Evolutionary conservation across 2,888 invertebrate species (phyloP), one percentile per base, ranked within the genome.

Genomic region (Diloba caeruleocephala): DNA sequence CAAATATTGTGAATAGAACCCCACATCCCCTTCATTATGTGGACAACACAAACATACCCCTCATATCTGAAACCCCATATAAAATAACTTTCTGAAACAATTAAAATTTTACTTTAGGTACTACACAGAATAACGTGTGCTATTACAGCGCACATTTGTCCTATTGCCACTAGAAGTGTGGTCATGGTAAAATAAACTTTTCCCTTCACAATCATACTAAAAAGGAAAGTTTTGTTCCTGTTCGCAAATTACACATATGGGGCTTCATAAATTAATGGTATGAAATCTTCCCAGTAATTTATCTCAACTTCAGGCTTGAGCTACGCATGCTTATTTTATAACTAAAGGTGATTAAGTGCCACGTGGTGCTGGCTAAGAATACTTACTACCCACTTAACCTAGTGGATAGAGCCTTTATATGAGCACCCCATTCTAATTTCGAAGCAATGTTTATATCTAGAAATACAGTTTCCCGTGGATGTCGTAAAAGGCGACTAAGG

Each of bases 181-280:
- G 78, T 76, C 62, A 74, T 71, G 66, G 71, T 69, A 69, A 79
- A 62, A 76, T 65, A 71, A 75, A 78, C 64, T 73, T 77, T 73
- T 52, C 50, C 63, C 50, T 61, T 69, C 67, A 70, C 74, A 67
- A 61, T 46, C 12, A 51, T 34, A 17, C 53, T 54, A 45, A 49
- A 43, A 62, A 65, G 62, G 36, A 7, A 39, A 48, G 29, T 51
- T 52, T 36, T 49, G 46, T 31, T 51, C 36, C 58, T 41, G 49
- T 45, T 58, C 7, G 23, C 8, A 2, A 14, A n/a, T 17, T 12
- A 10, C 9, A 8, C 13, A 13, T 15, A 17, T 28, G 58, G 39
- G 15, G 31, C 26, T 34, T 57, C 33, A 28, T 32, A 43, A 43
- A 64, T 61, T 64, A 37, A 45, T 64, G 13, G 37, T 21, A 34